Evolutionary conservation across 1,140 invertebrate genomes (phyloP).

Genomic region (Pseudomyrmex flavicornis): DNA sequence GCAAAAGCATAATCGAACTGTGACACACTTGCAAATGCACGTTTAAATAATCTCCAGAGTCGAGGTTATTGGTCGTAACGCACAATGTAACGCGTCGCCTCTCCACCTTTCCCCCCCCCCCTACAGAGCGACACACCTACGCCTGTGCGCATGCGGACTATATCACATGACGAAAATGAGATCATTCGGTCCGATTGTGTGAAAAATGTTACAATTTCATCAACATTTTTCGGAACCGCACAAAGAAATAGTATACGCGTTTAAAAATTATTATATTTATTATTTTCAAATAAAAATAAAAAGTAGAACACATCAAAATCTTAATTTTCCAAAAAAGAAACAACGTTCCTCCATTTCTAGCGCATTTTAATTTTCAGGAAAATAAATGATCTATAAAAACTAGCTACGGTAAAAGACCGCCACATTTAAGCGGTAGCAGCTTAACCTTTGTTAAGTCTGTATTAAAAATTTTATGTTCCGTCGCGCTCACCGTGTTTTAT

Average conservation of each 20-base stretch:
- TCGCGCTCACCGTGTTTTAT: too few relatives aligned
- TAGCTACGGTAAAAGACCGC: not conserved
- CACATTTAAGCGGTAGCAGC: not conserved
- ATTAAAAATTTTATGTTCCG: slow-evolving; percentile 39
- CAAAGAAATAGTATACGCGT: too few relatives aligned
- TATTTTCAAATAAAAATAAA: too few relatives aligned
- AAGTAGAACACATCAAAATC: too few relatives aligned
- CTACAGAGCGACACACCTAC: slow-evolving; percentile 46
- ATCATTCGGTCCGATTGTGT: slow-evolving; percentile 8
- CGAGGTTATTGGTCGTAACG: slow-evolving; percentile 34
- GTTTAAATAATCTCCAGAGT: slow-evolving; percentile 47
- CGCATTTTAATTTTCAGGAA: not conserved
- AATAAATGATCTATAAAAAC: not conserved
- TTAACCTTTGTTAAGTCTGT: not conserved
- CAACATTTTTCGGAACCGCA: not conserved
- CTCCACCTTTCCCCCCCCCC: not conserved
- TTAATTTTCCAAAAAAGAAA: not conserved
- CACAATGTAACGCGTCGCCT: not conserved
- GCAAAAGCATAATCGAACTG: slow-evolving; percentile 36
- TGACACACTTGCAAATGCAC: slow-evolving; percentile 51
- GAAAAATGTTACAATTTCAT: not conserved
- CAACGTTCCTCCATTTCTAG: not conserved
- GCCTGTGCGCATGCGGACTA: slow-evolving; percentile 40
- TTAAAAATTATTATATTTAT: too few relatives aligned
- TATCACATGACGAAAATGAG: slow-evolving; percentile 33